Evolutionary conservation across 2,888 invertebrate species (phyloP).

Genomic region (Cosmopolites sordidus): DNA sequence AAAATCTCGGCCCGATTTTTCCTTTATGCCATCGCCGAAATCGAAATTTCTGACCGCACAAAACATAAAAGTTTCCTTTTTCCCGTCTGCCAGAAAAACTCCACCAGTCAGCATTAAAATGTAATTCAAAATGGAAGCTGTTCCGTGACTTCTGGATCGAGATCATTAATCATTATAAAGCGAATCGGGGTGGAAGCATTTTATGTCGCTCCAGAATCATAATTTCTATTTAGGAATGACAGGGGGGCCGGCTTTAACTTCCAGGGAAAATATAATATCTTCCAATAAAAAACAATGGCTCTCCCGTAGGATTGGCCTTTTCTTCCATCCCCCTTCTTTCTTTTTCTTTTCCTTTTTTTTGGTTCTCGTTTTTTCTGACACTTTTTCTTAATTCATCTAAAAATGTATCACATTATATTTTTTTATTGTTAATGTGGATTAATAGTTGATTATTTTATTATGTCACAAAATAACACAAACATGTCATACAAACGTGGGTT

Average conservation of each 20-base stretch:
- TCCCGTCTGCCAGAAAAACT: background rate
- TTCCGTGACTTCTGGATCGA: conserved; percentile 24
- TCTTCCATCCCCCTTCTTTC: too few relatives aligned
- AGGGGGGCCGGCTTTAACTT: conserved; percentile 21
- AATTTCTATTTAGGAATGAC: conserved; percentile 26
- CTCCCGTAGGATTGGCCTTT: too few relatives aligned
- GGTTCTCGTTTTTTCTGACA: too few relatives aligned
- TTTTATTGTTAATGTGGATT: too few relatives aligned
- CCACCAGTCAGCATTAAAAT: conserved; percentile 21
- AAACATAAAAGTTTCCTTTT: conserved; percentile 25
- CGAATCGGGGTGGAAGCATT: conserved; percentile 23
- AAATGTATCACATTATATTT: too few relatives aligned
- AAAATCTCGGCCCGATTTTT: conserved; percentile 13
- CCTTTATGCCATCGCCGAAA: conserved; percentile 10
- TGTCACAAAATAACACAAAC: too few relatives aligned
- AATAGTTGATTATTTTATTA: too few relatives aligned
- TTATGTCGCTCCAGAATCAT: conserved; percentile 29
- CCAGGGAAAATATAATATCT: conserved; percentile 14
- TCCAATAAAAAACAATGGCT: conserved; percentile 15
- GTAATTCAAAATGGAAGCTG: conserved; percentile 26
- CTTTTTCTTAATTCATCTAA: too few relatives aligned
- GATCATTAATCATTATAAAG: conserved; percentile 28
- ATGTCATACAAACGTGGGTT: too few relatives aligned
- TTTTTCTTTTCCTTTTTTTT: too few relatives aligned
- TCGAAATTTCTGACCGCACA: conserved; percentile 22